Evolutionary conservation across 2,888 invertebrate species (phyloP).

Genomic region (Microchrysa polita): DNA sequence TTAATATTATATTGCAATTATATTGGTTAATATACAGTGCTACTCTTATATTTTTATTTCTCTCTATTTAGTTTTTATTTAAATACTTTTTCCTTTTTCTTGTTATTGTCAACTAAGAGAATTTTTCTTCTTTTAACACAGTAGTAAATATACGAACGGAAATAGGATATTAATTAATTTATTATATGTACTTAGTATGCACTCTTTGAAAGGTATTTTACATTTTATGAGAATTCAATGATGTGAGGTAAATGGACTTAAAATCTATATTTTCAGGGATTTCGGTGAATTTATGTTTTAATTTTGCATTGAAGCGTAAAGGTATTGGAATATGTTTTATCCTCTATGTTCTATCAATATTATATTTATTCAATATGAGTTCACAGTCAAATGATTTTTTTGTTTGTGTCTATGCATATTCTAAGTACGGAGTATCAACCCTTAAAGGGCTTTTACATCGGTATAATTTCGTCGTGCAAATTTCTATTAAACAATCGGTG

Average conservation of each 20-base stretch:
- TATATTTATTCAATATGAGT: too few relatives aligned
- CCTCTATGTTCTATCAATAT: too few relatives aligned
- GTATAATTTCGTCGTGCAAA: too few relatives aligned
- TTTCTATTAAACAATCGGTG: too few relatives aligned
- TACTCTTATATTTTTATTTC: not conserved
- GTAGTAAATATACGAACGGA: slow-evolving; percentile 6
- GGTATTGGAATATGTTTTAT: too few relatives aligned
- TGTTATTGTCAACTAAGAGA: slow-evolving; percentile 39
- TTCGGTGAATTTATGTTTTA: not conserved
- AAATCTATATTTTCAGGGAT: not conserved
- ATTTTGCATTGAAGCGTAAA: too few relatives aligned
- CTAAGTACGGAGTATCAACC: too few relatives aligned
- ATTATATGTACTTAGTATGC: too few relatives aligned
- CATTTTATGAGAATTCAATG: slow-evolving; percentile 15
- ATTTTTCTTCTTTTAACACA: not conserved
- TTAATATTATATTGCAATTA: not conserved
- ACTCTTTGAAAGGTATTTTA: not conserved
- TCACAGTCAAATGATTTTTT: too few relatives aligned
- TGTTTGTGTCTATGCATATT: too few relatives aligned
- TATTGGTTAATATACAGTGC: not conserved
- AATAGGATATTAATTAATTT: slow-evolving; percentile 1
- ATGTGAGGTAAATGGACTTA: slow-evolving; percentile 2
- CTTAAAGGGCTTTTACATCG: too few relatives aligned
- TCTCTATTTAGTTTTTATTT: slow-evolving; percentile 18
- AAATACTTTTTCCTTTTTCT: slow-evolving; percentile 3